Conservation (phyloP, 2,797 vertebrate species). For the Dipus sagitta region DNA sequence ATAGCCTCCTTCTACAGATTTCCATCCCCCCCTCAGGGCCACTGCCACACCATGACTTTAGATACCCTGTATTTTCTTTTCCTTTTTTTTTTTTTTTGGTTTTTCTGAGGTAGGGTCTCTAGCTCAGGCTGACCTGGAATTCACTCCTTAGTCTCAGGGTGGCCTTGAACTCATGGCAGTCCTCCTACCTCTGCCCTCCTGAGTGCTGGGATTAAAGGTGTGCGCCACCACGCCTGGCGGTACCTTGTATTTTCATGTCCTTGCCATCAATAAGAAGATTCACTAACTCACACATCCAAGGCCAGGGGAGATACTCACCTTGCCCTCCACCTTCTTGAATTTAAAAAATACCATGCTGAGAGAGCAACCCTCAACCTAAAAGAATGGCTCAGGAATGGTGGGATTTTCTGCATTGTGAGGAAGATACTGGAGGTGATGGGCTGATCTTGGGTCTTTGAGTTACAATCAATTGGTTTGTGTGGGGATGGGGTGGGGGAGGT, state of each 20-base stretch:
- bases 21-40: background rate
- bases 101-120: too few species aligned
- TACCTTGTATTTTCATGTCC: background rate
- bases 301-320: too few species aligned
- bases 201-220: too few species aligned
- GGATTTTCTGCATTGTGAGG: background rate
- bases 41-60: too few species aligned
- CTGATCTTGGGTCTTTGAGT: background rate
- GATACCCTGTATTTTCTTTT: background rate
- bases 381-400: accelerated
- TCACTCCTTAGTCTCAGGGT: too few species aligned
- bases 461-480: too few species aligned
- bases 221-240: background rate
- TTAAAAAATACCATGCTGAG: background rate
- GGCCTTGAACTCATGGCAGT: too few species aligned
- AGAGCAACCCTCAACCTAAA: background rate
- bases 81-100: too few species aligned
- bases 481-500: too few species aligned
- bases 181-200: too few species aligned
- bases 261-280: background rate
- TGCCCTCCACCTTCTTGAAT: background rate
- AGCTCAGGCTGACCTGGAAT: too few species aligned
- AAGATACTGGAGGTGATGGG: background rate
- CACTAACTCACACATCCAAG: background rate
- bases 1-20: accelerated